Base-by-base conservation (phyloP, 2,113 vertebrate genomes). In the Tachysurus vachellii region DNA sequence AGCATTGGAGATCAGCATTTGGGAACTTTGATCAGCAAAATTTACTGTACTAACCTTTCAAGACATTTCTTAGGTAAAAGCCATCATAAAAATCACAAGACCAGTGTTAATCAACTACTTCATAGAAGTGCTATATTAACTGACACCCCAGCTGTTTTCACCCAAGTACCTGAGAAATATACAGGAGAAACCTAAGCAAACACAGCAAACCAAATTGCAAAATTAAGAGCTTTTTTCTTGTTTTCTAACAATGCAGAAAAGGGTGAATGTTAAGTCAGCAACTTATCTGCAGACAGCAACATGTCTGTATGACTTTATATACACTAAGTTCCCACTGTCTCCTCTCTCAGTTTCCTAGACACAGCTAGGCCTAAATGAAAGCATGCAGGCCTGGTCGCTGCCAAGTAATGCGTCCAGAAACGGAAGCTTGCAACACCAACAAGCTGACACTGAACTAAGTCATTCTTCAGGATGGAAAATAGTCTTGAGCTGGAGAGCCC, bases 321-420 rank as follows among this genome's bases (percentile, higher is more conserved):
- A 91, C 17, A 88, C 91, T 93, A 93, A 80, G 92, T 91, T 94
- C 92, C 92, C 88, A 91, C 88, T 91, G 86, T 83, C 88, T 87
- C 85, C 88, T 89, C 76, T 83, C 86, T 79, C 91, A 92, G 93
- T 95, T 95, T 93, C 94, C 94, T 93, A 93, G 94, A 92, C 94
- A 91, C 88, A 89, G 91, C 91, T 92, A 90, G 91, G 91, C 91
- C 88, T 92, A 91, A 92, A 92, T 91, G 91, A 94, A 91, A 94
- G 90, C 91, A 94, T 92, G 91, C 90, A 82, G 88, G 75, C 89
- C 88, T 44, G 84, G 88, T 88, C 36, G 93, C 93, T 95, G 94
- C 95, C 94, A 94, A 91, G 93, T 90, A 91, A 92, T 91, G 85
- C 88, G 85, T 91, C 91, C 88, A 90, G 91, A 90, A 89, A 93